Evolutionary conservation across 92 coral and sea anemone species (phyloP).

Genomic region (Palythoa caribaeorum): DNA sequence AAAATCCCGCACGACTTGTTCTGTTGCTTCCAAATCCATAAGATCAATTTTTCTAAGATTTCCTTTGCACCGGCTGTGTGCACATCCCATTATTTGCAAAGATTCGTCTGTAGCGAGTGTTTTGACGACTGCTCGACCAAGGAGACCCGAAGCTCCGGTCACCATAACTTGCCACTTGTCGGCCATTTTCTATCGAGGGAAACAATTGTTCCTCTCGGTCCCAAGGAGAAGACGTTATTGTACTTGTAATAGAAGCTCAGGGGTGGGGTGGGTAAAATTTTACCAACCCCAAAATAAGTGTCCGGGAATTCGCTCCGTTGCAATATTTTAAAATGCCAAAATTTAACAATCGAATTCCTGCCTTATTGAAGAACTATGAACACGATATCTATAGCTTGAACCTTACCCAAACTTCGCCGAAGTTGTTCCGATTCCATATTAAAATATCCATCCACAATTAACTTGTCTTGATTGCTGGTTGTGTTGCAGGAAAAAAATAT

Average conservation of each 20-base stretch:
- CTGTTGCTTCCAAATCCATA: constrained; percentile 80
- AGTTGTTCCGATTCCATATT: no score
- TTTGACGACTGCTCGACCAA: constrained; percentile 89
- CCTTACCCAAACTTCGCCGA: no score
- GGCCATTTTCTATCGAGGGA: constrained; percentile 66
- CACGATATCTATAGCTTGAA: no score
- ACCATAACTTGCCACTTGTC: constrained; percentile 68
- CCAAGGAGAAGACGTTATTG: background rate
- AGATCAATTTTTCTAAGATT: constrained; percentile 76
- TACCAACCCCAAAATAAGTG: no score
- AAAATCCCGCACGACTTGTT: constrained; percentile 72
- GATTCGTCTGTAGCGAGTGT: constrained; percentile 56
- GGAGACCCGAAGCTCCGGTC: constrained; percentile 89
- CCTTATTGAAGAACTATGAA: no score
- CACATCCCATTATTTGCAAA: constrained; percentile 85
- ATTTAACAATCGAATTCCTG: no score
- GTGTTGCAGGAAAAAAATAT: no score
- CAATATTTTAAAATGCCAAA: no score
- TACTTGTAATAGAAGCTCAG: background rate
- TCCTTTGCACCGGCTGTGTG: constrained; percentile 78
- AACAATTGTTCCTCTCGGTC: background rate
- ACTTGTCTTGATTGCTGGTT: no score
- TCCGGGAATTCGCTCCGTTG: no score
- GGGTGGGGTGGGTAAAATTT: no score
- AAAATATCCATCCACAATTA: no score